These are phyloP conservation scores for Enteromius mattozi DNA, from an alignment of 2,797 vertebrate species.

Conservation along the genomic window DNA sequence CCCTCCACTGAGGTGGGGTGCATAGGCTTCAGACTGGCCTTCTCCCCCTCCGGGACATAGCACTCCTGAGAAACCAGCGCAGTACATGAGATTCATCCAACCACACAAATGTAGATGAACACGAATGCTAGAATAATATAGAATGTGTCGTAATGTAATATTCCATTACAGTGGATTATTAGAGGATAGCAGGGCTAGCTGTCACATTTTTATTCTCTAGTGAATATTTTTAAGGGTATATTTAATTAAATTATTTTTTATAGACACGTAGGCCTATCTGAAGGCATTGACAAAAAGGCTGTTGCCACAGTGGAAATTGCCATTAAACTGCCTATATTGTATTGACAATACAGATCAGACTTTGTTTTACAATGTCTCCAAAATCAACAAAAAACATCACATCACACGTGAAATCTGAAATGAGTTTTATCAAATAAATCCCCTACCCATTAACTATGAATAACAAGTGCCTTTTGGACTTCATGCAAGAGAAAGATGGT, in stretches of 20 bases:
- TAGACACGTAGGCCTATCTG: neutral
- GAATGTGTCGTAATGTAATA: neutral
- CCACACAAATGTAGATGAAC: neutral
- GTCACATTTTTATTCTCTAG: neutral
- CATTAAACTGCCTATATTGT: neutral
- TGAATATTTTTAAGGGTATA: neutral
- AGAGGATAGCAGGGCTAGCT: neutral
- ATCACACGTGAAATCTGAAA: no score
- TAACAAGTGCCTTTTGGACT: conserved; percentile 56
- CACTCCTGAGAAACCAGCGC: conserved; percentile 77
- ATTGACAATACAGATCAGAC: no score
- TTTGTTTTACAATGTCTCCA: no score
- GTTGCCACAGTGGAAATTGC: neutral
- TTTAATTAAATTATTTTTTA: neutral
- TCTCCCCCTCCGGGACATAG: conserved; percentile 70
- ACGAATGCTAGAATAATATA: neutral
- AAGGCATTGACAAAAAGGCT: neutral
- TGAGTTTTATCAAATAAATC: neutral
- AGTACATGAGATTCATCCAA: neutral
- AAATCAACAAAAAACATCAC: no score
- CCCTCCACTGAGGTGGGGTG: conserved; percentile 87
- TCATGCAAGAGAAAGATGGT: conserved; percentile 11
- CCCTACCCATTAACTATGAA: neutral
- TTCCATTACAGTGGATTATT: neutral
- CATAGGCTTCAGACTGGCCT: conserved; percentile 80